Base-by-base conservation (phyloP, 2,113 vertebrate species). In the Benitochromis conjunctus region DNA sequence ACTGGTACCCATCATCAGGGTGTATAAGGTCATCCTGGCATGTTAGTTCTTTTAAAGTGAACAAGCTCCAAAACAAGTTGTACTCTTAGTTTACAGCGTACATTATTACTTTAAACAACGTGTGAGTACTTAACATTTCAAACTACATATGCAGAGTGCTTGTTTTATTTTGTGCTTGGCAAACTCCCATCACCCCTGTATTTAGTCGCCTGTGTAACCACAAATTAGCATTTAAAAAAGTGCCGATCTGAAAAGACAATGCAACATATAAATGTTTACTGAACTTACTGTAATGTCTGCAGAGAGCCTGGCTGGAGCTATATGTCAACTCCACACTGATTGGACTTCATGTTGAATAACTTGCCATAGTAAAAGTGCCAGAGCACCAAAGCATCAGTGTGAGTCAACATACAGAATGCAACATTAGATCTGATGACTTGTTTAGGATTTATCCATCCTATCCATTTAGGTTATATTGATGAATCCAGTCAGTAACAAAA, bases 241-340 rank as follows among this genome's bases (percentile, higher is more conserved):
- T 16, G 64, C 38, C 16, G 0, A 16, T 4, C n/a, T 69, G 36
- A 24, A 43, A 69, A 69, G 12, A 69, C 0, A 43, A 8, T 2
- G 1, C 0, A 41, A 3, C 36, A 66, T 46, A 4, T 71, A 71
- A 46, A 2, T 71, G 64, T 24, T 43, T 0, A 66, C 0, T 66
- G 11, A 66, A 38, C 19, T 66, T 16, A 71, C 3, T 2, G 38
- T 14, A 26, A 9, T 16, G 38, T 69, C 66, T 71, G 66, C 66
- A 71, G 66, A 69, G 2, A 46, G 2, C 41, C 66, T 46, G 5
- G 41, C 13, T 46, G 38, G 21, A 46, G 38, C n/a, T n/a, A n/a
- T n/a, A n/a, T n/a, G n/a, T n/a, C n/a, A n/a, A n/a, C n/a, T n/a
- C 14, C 5, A 48, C 16, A 16, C 46, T 51, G 1, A 14, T 46